These are phyloP conservation scores for Halictus ligatus DNA, from an alignment of 2,888 invertebrate genomes.

Conservation along the genomic window DNA sequence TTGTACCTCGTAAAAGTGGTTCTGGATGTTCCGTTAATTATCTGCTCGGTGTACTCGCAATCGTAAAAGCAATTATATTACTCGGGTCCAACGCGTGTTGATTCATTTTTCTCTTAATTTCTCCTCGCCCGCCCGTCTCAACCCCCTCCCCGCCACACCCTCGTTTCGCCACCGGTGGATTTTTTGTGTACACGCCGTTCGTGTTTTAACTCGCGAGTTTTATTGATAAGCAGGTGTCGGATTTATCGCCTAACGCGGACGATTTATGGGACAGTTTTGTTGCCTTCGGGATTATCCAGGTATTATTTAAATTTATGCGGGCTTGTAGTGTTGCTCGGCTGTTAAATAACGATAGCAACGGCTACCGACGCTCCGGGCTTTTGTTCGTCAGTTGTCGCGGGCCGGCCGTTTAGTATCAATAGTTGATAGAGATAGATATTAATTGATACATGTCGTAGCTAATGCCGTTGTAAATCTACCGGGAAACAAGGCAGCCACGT, in stretches of 20 bases:
- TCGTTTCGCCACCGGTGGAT: background rate
- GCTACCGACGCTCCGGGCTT: conserved; percentile 10
- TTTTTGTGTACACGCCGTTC: background rate
- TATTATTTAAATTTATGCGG: conserved; percentile 47
- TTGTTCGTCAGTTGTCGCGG: background rate
- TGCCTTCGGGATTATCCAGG: conserved; percentile 22
- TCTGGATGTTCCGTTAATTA: conserved; percentile 36
- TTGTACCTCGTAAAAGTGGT: conserved; percentile 37
- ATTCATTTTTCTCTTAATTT: background rate
- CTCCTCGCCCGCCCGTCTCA: no score
- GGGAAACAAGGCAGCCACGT: background rate
- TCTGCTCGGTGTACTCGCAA: conserved; percentile 15
- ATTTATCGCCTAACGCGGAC: conserved; percentile 33
- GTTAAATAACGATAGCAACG: background rate
- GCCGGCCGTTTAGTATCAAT: background rate
- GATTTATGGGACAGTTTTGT: conserved; percentile 49
- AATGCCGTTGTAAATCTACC: background rate
- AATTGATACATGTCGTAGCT: background rate
- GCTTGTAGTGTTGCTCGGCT: background rate
- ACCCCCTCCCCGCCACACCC: background rate
- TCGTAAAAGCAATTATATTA: conserved; percentile 35
- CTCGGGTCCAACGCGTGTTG: background rate
- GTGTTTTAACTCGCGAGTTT: conserved; percentile 36
- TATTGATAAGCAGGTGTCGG: conserved; percentile 50
- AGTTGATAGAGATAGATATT: background rate